A percentile compares a stretch with the other conserved stretches of the same genome.
Evolutionary conservation across 1,140 invertebrate species (phyloP).

Genomic region (Oppia nitens): DNA sequence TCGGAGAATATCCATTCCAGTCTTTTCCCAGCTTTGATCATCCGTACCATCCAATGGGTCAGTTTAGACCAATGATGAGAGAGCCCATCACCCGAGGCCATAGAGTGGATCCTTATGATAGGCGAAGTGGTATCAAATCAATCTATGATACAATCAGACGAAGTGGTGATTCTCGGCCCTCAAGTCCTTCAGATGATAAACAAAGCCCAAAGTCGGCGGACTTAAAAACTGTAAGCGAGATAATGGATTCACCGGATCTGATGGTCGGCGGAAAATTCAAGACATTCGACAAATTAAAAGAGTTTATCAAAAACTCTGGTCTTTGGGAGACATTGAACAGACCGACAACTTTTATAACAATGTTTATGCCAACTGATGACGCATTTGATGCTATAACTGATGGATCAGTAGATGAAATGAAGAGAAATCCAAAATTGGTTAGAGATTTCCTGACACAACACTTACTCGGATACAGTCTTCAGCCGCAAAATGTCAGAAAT

Average conservation of each 20-base stretch:
- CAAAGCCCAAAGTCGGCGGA: background rate
- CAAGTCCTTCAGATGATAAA: background rate
- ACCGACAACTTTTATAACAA: conserved; percentile 24
- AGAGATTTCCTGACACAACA: conserved; percentile 28
- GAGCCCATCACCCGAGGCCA: too few relatives aligned
- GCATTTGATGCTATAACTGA: conserved; percentile 25
- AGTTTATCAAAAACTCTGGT: conserved; percentile 14
- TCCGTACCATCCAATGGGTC: too few relatives aligned
- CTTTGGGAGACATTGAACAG: conserved; percentile 13
- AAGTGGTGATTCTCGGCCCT: background rate
- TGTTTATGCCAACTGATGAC: conserved; percentile 29
- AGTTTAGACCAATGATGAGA: too few relatives aligned
- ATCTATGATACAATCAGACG: background rate
- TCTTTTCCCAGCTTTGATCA: too few relatives aligned
- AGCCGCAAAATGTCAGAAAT: conserved; percentile 17
- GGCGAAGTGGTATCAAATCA: background rate
- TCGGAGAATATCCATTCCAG: too few relatives aligned
- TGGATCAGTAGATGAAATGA: conserved; percentile 20
- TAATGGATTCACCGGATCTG: conserved; percentile 17
- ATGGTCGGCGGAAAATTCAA: conserved; percentile 14
- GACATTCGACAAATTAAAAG: conserved; percentile 14
- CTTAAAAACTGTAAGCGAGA: conserved; percentile 8
- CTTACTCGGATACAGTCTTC: conserved; percentile 19
- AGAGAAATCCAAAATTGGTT: conserved; percentile 21
- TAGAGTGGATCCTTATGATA: background rate